Percentiles rank a stretch among this genome's conserved stretches.
Conservation (phyloP, 2,797 vertebrate species). For the Austrolebias charrua region DNA sequence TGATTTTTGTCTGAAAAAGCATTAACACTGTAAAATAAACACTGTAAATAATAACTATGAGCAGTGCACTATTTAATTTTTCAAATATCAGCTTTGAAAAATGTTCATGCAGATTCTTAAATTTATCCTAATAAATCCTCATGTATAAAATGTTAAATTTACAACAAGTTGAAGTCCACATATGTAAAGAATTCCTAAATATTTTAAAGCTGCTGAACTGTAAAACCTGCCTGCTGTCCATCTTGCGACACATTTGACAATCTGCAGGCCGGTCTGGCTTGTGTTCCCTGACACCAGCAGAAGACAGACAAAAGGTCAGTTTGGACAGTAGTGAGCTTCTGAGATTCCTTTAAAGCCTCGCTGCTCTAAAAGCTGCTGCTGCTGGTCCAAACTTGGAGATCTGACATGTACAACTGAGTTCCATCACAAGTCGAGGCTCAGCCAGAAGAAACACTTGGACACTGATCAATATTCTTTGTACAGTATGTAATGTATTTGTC, state of each 20-base stretch:
- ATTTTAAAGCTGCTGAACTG: conserved; percentile 18
- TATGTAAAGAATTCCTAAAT: not conserved
- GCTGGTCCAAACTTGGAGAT: conserved; percentile 20
- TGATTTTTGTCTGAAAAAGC: not conserved
- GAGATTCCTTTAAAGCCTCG: conserved; percentile 50
- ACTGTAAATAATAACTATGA: not conserved
- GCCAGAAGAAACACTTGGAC: conserved; percentile 4
- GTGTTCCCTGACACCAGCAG: conserved; percentile 49
- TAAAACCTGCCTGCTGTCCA: conserved; percentile 33
- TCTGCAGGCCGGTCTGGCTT: conserved; percentile 46
- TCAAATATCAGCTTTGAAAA: not conserved
- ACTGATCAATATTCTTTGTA: conserved; percentile 1
- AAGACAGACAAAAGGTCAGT: conserved; percentile 34
- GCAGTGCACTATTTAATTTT: not conserved
- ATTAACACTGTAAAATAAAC: not conserved
- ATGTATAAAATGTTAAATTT: conserved; percentile 1
- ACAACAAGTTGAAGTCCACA: not conserved
- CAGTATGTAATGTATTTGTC: not conserved
- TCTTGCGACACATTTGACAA: conserved; percentile 29
- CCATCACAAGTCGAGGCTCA: conserved; percentile 16
- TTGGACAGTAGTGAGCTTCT: conserved; percentile 61
- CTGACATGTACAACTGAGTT: conserved; percentile 22
- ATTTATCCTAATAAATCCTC: not conserved
- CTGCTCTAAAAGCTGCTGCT: conserved; percentile 19
- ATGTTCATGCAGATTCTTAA: not conserved